These are phyloP conservation scores for Polypedilum vanderplanki DNA, from an alignment of 1,140 invertebrate genomes.

Conservation along the genomic window DNA sequence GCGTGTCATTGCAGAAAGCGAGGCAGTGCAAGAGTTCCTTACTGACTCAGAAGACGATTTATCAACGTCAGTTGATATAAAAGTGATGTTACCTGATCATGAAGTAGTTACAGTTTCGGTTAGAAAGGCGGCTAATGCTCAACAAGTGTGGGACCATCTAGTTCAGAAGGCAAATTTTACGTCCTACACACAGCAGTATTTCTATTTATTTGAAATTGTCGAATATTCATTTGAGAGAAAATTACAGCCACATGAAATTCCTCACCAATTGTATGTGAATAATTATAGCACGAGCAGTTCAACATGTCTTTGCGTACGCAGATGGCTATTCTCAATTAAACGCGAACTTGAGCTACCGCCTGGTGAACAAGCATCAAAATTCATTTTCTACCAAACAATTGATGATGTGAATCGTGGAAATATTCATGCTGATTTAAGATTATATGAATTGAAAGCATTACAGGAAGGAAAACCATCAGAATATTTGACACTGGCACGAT, in stretches of 20 bases:
- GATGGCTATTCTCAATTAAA: slow-evolving; percentile 85
- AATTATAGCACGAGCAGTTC: slow-evolving; percentile 98
- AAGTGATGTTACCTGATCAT: slow-evolving; percentile 74
- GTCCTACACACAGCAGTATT: slow-evolving; percentile 76
- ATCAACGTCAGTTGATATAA: slow-evolving; percentile 85
- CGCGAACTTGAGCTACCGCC: slow-evolving; percentile 64
- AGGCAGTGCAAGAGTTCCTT: slow-evolving; percentile 95
- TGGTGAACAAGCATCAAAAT: slow-evolving; percentile 57
- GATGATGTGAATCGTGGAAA: slow-evolving; percentile 93
- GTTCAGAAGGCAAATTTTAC: slow-evolving; percentile 77
- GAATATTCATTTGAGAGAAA: slow-evolving; percentile 96
- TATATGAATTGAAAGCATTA: slow-evolving; percentile 91
- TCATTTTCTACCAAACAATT: slow-evolving; percentile 79
- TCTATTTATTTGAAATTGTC: slow-evolving; percentile 97
- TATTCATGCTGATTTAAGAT: slow-evolving; percentile 77
- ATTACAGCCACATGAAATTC: slow-evolving; percentile 86
- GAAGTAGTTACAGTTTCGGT: slow-evolving; percentile 87
- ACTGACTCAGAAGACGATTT: slow-evolving; percentile 85
- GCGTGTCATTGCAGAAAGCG: slow-evolving; percentile 93
- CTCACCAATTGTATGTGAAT: slow-evolving; percentile 96
- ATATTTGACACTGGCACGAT: slow-evolving; percentile 78
- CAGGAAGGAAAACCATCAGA: slow-evolving; percentile 85
- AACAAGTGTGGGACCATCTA: slow-evolving; percentile 86
- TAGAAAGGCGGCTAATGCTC: slow-evolving; percentile 82
- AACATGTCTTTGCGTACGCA: slow-evolving; percentile 86